These are phyloP conservation scores for Rallus limicola DNA, from an alignment of 2,113 vertebrate genomes.

Conservation along the genomic window DNA sequence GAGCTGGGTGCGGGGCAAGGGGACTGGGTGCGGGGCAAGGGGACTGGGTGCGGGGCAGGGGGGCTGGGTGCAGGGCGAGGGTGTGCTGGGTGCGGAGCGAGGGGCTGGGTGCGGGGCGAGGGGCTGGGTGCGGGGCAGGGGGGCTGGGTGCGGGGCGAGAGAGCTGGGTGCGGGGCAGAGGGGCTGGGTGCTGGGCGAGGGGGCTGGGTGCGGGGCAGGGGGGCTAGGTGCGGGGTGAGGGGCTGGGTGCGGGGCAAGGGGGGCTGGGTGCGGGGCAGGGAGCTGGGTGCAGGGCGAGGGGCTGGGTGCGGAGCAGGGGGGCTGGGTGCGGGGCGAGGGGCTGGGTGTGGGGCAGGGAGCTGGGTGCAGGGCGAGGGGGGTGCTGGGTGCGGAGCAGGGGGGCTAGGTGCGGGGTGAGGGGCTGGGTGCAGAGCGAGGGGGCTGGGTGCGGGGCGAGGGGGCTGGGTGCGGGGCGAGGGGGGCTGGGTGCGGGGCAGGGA, in stretches of 20 bases:
- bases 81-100: background rate
- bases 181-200: background rate
- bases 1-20: background rate
- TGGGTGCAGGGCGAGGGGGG: background rate
- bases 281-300: background rate
- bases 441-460: background rate
- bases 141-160: background rate
- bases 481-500: background rate
- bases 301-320: background rate
- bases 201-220: background rate
- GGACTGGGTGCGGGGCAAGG: background rate
- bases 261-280: background rate
- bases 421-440: background rate
- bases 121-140: background rate
- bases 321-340: background rate
- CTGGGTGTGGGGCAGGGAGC: background rate
- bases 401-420: background rate
- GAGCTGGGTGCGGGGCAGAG: too few species aligned
- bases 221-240: background rate
- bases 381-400: too few species aligned
- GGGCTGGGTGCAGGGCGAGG: background rate
- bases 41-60: background rate
- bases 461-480: background rate
- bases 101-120: background rate
- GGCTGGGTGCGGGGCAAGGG: background rate